A percentile compares a stretch with the other conserved stretches of the same genome.
These are phyloP conservation scores for Heliornis fulica DNA, from an alignment of 2,113 vertebrate species.

Conservation along the genomic window DNA sequence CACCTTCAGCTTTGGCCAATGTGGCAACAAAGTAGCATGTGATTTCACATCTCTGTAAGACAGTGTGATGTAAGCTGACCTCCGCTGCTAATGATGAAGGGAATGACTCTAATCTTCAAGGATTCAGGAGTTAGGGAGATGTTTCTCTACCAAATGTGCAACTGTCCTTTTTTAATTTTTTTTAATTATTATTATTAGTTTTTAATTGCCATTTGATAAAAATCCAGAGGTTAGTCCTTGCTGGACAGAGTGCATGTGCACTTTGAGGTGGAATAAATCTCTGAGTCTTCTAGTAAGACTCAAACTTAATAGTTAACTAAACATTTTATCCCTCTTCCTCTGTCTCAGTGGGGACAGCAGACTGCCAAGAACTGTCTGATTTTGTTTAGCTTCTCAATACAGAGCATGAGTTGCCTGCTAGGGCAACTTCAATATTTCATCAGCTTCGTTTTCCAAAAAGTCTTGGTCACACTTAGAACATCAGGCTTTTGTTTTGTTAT, in stretches of 20 bases:
- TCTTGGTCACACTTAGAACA: background rate
- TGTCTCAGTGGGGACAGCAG: background rate
- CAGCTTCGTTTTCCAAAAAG: background rate
- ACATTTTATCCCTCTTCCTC: background rate
- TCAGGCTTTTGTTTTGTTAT: background rate
- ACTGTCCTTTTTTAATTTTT: background rate
- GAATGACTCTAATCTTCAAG: background rate
- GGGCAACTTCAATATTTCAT: background rate
- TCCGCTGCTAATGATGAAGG: background rate
- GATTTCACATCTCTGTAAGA: background rate
- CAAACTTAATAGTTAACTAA: background rate
- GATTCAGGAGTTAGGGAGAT: background rate
- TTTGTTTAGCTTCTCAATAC: background rate
- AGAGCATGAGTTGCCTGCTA: background rate
- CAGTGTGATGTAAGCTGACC: background rate
- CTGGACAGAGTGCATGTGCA: background rate
- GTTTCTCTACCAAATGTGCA: background rate
- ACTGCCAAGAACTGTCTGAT: background rate
- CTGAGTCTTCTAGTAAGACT: background rate
- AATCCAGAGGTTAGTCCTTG: background rate
- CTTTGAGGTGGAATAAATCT: background rate
- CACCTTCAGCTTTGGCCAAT: background rate
- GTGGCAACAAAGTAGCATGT: background rate
- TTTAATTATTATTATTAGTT: background rate
- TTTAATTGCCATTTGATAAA: background rate